phyloP scores from a whole-genome alignment of 2,113 vertebrate species.

The Neopipo cinnamomea region DNA sequence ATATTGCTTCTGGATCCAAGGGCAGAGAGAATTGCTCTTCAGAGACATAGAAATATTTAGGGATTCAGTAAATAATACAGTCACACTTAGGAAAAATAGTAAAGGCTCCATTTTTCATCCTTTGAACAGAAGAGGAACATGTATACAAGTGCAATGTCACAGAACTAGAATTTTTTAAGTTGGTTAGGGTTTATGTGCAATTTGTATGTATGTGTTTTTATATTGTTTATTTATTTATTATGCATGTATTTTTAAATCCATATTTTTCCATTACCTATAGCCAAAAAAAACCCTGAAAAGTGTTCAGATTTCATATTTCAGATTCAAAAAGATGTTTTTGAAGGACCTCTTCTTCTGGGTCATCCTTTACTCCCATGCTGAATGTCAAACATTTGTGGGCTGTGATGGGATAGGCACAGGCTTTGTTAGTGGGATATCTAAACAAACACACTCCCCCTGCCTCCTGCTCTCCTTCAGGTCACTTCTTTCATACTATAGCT shows the following conservation, averaged over 20 bases:
- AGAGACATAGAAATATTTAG: neutral
- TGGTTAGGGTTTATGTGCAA: neutral
- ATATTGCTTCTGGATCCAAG: neutral
- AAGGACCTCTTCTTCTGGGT: neutral
- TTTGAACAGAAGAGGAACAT: neutral
- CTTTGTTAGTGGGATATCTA: neutral
- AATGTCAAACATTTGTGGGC: fast-evolving
- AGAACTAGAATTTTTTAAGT: neutral
- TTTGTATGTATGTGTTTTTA: neutral
- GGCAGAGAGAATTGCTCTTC: neutral
- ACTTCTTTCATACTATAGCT: neutral
- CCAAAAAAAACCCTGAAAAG: neutral
- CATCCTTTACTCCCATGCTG: neutral
- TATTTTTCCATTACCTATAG: neutral
- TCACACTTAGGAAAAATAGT: neutral
- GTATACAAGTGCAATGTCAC: neutral
- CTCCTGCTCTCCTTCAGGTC: neutral
- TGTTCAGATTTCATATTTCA: too few species aligned
- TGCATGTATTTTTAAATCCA: neutral
- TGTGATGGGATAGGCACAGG: neutral
- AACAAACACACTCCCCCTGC: neutral
- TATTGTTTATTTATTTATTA: too few species aligned
- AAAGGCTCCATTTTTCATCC: neutral
- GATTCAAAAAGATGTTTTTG: neutral
- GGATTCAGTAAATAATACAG: neutral